Percentiles rank a stretch among this genome's conserved stretches.
Evolutionary conservation across 2,113 vertebrate species (phyloP).

Genomic region (Callithrix jacchus): DNA sequence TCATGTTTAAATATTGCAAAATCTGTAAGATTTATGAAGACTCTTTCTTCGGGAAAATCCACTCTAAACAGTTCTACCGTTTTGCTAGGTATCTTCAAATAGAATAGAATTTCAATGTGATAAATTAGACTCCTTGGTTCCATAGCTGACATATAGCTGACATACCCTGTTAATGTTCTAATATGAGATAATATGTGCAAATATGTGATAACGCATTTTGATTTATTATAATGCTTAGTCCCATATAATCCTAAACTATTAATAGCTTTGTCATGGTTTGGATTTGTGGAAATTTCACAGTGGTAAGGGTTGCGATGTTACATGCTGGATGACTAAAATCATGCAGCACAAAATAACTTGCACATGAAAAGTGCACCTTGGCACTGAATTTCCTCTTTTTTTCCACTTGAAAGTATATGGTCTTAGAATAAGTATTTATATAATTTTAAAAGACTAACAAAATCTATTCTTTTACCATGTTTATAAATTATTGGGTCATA

Average conservation of each 20-base stretch:
- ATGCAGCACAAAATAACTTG: neutral
- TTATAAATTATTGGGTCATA: slow-evolving; percentile 14
- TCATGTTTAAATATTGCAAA: neutral
- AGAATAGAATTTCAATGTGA: neutral
- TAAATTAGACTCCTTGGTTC: neutral
- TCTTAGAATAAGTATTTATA: slow-evolving; percentile 17
- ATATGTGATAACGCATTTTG: neutral
- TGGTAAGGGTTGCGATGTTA: neutral
- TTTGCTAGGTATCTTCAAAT: neutral
- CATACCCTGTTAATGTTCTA: neutral
- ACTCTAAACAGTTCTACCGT: neutral
- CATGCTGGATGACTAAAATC: neutral
- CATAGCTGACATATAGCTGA: neutral
- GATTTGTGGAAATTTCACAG: neutral
- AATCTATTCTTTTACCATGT: neutral
- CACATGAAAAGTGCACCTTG: neutral
- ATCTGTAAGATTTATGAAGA: neutral
- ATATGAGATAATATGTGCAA: neutral
- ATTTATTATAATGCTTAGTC: neutral
- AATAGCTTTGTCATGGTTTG: neutral
- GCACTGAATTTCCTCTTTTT: neutral
- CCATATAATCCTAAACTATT: neutral
- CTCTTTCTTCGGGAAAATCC: neutral
- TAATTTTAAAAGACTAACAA: neutral
- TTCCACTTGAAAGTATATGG: neutral